Percentiles rank a stretch among this genome's conserved stretches.
Conservation (phyloP, 2,113 vertebrate species). For the Sciurus niger region DNA sequence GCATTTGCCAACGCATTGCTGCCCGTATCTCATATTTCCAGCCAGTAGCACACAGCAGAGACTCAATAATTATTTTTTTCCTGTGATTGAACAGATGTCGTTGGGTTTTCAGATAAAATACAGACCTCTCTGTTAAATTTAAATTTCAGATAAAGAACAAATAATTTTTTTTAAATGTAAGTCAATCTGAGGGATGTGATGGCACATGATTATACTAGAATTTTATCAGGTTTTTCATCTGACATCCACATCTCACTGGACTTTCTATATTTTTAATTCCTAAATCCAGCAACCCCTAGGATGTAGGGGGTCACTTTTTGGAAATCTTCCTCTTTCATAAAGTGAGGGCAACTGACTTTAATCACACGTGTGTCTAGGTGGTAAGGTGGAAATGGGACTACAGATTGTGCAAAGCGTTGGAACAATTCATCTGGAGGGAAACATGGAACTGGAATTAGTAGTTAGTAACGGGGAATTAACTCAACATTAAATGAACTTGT, state of each 20-base stretch:
- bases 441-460: constrained; percentile 63
- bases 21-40: neutral
- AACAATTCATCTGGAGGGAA: constrained; percentile 61
- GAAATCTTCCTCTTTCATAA: neutral
- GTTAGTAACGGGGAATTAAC: constrained; percentile 68
- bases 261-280: neutral
- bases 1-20: neutral
- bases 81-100: neutral
- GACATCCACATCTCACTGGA: neutral
- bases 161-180: neutral
- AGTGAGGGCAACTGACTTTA: neutral
- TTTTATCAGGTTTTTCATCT: neutral
- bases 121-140: neutral
- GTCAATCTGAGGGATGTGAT: neutral
- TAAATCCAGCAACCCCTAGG: neutral
- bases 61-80: neutral
- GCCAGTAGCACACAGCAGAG: neutral
- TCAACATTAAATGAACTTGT: constrained; percentile 52
- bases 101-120: neutral
- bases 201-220: neutral
- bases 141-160: neutral
- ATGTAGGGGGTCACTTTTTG: neutral
- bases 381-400: neutral
- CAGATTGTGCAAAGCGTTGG: neutral
- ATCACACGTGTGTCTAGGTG: neutral